Conservation (phyloP, 1,140 invertebrate genomes). For the Hirudo medicinalis region DNA sequence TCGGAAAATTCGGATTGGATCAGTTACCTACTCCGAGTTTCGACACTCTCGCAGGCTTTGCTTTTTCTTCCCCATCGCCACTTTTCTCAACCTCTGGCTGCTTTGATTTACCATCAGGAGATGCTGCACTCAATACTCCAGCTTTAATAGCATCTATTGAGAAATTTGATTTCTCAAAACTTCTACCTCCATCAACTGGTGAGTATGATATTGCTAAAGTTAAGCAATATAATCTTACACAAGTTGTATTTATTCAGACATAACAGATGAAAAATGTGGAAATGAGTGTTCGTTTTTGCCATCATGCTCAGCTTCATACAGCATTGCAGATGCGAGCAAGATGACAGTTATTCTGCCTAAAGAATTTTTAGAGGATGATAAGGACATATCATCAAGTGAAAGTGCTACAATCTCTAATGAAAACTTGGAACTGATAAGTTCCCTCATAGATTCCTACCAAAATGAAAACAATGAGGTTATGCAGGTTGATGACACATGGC, state of each 20-base stretch:
- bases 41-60: not conserved
- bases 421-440: conserved; percentile 4
- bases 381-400: not conserved
- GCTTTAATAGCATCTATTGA: not conserved
- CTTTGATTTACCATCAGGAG: conserved; percentile 5
- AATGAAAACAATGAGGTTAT: not conserved
- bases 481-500: not conserved
- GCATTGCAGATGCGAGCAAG: not conserved
- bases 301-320: not conserved
- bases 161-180: conserved; percentile 7
- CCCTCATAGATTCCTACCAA: not conserved
- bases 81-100: not conserved
- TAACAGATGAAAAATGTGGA: not conserved
- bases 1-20: not conserved
- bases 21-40: conserved; percentile 5
- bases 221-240: not conserved
- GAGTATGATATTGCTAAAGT: not conserved
- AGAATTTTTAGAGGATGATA: conserved; percentile 5
- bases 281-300: not conserved
- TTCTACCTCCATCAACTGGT: not conserved
- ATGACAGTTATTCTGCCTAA: conserved; percentile 1
- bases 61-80: not conserved
- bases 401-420: not conserved
- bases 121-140: conserved; percentile 4
- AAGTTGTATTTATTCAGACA: not conserved